phyloP scores from a whole-genome alignment of 2,113 vertebrate species.

The Esox niger region DNA sequence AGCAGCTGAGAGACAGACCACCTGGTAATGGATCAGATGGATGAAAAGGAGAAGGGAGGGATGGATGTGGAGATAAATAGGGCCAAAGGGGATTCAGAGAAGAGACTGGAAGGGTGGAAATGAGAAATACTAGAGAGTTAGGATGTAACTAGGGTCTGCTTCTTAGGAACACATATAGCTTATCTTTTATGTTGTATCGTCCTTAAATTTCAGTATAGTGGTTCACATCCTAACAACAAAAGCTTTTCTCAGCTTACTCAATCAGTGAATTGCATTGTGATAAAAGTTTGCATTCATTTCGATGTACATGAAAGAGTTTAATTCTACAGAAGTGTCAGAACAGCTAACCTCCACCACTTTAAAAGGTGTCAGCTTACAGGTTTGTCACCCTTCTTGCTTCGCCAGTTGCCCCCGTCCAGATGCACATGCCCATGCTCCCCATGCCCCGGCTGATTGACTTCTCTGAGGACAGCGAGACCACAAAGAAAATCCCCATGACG shows the following conservation, averaged over 20 bases:
- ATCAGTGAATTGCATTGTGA: no score
- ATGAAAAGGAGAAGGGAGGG: slow-evolving; percentile 17
- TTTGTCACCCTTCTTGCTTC: neutral
- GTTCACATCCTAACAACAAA: no score
- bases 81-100: neutral
- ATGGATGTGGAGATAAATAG: no score
- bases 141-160: no score
- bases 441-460: slow-evolving; percentile 64
- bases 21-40: no score
- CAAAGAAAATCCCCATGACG: slow-evolving; percentile 35
- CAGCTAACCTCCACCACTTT: neutral
- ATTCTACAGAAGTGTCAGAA: neutral
- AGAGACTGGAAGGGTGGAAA: neutral
- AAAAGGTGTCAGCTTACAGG: neutral
- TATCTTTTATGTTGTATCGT: no score
- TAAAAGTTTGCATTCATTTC: no score
- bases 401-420: slow-evolving; percentile 49
- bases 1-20: slow-evolving; percentile 69
- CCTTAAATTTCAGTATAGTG: no score
- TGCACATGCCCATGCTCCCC: slow-evolving; percentile 65
- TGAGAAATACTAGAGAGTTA: neutral
- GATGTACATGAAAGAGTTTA: neutral
- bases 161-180: no score
- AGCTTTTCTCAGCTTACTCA: no score
- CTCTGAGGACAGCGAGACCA: neutral